These are phyloP conservation scores for Brachionus angularis DNA, from an alignment of 1,140 invertebrate species.

Conservation along the genomic window DNA sequence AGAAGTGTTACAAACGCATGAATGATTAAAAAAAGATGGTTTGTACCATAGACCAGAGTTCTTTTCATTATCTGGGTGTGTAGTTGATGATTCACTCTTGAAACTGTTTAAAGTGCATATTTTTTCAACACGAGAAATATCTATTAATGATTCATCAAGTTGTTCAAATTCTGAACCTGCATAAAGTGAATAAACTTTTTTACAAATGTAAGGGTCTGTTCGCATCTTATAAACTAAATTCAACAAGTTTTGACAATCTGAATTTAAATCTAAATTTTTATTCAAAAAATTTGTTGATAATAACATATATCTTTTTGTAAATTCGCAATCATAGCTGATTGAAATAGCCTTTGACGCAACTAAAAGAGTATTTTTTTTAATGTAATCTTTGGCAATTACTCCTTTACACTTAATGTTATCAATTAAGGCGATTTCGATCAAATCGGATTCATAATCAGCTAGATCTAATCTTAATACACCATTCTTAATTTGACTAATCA, in stretches of 20 bases:
- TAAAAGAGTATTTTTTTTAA: conserved; percentile 23
- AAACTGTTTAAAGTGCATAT: conserved; percentile 19
- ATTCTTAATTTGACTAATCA: background rate
- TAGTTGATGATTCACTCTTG: background rate
- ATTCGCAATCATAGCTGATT: conserved; percentile 31
- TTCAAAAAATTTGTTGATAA: conserved; percentile 8
- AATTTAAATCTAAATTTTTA: background rate
- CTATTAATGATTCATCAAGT: background rate
- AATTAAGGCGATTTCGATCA: background rate
- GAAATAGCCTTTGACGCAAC: conserved; percentile 29
- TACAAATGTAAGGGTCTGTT: background rate
- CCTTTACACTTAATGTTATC: conserved; percentile 1
- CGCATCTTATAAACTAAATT: conserved; percentile 28
- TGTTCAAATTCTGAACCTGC: background rate
- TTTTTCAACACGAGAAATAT: background rate
- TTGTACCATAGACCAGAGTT: conserved; percentile 3
- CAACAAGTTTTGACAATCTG: conserved; percentile 25
- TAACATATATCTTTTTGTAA: background rate
- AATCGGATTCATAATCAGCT: conserved; percentile 22
- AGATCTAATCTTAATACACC: background rate
- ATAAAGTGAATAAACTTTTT: conserved; percentile 34
- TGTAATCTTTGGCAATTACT: background rate
- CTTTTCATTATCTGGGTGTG: background rate
- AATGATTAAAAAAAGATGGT: conserved; percentile 34
- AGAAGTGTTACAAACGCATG: background rate